Percentiles rank a stretch among this genome's conserved stretches.
These are phyloP conservation scores for Aix galericulata DNA, from an alignment of 2,113 vertebrate genomes.

Conservation along the genomic window DNA sequence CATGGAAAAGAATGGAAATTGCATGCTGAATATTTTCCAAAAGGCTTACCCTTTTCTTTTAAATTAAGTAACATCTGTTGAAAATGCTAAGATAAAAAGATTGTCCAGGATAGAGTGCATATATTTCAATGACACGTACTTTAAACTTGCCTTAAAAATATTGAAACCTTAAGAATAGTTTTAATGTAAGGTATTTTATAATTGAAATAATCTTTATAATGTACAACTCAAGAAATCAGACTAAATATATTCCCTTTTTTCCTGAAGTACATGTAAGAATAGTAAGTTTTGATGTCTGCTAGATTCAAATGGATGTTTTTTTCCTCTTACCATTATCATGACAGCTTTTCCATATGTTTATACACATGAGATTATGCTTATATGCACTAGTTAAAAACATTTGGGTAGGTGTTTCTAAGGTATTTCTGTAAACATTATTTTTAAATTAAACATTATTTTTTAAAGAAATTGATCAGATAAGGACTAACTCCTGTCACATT, in stretches of 20 bases:
- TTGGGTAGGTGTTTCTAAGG: neutral
- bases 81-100: neutral
- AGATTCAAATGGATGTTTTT: neutral
- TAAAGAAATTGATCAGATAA: neutral
- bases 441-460: neutral
- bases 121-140: too few relatives aligned
- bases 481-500: neutral
- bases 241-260: neutral
- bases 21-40: neutral
- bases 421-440: neutral
- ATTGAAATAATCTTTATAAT: neutral
- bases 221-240: neutral
- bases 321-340: neutral
- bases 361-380: neutral
- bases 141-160: neutral
- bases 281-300: neutral
- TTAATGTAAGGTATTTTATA: neutral
- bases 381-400: neutral
- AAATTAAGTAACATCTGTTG: neutral
- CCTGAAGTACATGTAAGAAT: neutral
- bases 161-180: neutral
- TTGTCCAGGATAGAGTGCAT: neutral
- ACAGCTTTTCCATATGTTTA: neutral
- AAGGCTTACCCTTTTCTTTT: neutral
- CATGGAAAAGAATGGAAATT: neutral